phyloP scores from a whole-genome alignment of 2,113 vertebrate genomes.

The Gymnobelideus leadbeateri region DNA sequence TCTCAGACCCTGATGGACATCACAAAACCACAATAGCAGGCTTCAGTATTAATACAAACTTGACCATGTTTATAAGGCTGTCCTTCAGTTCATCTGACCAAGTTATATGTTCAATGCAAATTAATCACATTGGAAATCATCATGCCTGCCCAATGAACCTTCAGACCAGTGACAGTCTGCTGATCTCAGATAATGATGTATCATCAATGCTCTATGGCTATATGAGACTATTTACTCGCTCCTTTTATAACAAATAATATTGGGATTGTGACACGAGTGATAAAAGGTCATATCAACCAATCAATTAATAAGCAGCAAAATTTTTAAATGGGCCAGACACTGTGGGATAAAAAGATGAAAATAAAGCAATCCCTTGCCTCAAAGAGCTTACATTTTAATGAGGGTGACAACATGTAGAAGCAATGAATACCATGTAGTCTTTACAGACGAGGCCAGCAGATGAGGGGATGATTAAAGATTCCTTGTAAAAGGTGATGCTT shows the following conservation, averaged over 20 bases:
- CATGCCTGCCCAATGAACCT: neutral
- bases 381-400: neutral
- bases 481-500: neutral
- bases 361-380: neutral
- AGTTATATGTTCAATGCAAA: neutral
- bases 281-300: neutral
- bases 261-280: neutral
- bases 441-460: neutral
- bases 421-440: neutral
- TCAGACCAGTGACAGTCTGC: neutral
- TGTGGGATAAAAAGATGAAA: neutral
- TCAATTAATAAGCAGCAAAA: neutral
- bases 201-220: neutral
- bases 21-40: neutral
- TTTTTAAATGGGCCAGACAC: neutral
- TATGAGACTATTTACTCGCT: neutral
- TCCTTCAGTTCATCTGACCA: neutral
- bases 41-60: neutral
- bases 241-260: neutral
- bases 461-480: neutral
- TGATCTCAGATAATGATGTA: neutral
- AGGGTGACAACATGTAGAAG: neutral
- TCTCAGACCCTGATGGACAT: neutral
- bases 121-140: neutral
- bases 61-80: neutral